A percentile compares a stretch with the other conserved stretches of the same genome.
These are phyloP conservation scores for Nephotettix cincticeps DNA, from an alignment of 1,140 invertebrate species.

Conservation along the genomic window DNA sequence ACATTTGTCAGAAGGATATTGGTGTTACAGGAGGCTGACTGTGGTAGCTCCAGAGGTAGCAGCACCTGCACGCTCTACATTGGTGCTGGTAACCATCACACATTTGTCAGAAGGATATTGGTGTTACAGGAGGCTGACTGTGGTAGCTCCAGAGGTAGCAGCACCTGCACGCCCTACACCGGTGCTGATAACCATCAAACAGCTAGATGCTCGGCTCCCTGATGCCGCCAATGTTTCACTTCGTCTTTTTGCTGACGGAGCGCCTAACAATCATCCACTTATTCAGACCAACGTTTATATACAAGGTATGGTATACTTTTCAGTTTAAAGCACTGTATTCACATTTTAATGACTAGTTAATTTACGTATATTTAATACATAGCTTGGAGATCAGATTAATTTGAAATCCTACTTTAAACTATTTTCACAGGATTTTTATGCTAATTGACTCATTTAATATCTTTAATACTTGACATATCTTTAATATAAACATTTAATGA, in stretches of 20 bases:
- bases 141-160: conserved; percentile 59
- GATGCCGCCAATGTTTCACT: conserved; percentile 58
- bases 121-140: conserved; percentile 47
- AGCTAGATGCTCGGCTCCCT: conserved; percentile 47
- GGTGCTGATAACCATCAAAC: conserved; percentile 57
- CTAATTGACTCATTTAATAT: too few relatives aligned
- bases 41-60: conserved; percentile 60
- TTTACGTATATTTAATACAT: too few relatives aligned
- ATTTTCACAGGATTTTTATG: too few relatives aligned
- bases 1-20: too few relatives aligned
- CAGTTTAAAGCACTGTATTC: too few relatives aligned
- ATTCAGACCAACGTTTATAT: conserved; percentile 22
- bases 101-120: too few relatives aligned
- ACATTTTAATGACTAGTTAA: too few relatives aligned
- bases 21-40: conserved; percentile 45
- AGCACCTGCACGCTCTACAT: conserved; percentile 59
- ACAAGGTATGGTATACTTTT: too few relatives aligned
- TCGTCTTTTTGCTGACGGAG: conserved; percentile 45
- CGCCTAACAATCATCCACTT: background rate
- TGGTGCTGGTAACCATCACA: conserved; percentile 58
- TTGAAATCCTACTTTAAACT: too few relatives aligned
- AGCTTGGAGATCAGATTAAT: too few relatives aligned
- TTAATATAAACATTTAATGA: too few relatives aligned
- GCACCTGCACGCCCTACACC: conserved; percentile 61
- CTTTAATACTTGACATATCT: too few relatives aligned